A percentile compares a stretch with the other conserved stretches of the same genome.
Conservation (phyloP, 1,140 invertebrate species). For the Acromyrmex heyeri region DNA sequence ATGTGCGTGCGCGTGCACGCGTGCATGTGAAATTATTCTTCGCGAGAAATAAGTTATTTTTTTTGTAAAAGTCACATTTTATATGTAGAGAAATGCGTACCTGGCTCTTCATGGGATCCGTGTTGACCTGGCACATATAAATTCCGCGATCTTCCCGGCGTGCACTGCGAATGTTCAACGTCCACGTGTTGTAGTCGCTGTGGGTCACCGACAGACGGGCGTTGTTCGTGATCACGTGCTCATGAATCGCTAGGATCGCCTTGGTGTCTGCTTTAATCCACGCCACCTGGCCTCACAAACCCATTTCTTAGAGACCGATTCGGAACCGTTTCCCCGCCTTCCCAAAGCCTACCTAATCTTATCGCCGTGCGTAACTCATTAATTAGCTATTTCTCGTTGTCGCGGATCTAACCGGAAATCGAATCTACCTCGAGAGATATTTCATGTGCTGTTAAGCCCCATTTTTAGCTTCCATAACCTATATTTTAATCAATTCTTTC, state of each 20-base stretch:
- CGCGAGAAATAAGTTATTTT: not conserved
- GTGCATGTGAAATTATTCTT: not conserved
- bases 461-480: not conserved
- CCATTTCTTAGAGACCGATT: conserved; percentile 70
- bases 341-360: conserved; percentile 36
- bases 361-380: conserved; percentile 17
- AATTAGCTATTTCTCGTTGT: conserved; percentile 20
- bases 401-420: not conserved
- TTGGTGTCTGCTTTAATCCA: conserved; percentile 98
- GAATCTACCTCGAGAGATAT: conserved; percentile 2
- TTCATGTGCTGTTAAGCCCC: not conserved
- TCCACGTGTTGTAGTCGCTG: conserved; percentile 95
- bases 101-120: conserved; percentile 97
- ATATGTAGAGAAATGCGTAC: conserved; percentile 83
- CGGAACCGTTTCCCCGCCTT: not conserved
- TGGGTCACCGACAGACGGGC: conserved; percentile 94
- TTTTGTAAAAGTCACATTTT: not conserved
- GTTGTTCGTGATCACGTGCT: conserved; percentile 97
- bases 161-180: conserved; percentile 93
- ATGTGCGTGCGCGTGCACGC: too few species aligned
- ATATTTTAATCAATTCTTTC: conserved; percentile 19
- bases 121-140: conserved; percentile 98
- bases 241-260: conserved; percentile 96
- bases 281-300: conserved; percentile 90
- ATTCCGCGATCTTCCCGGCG: conserved; percentile 94